These are phyloP conservation scores for Cyanocitta stelleri DNA, from an alignment of 2,113 vertebrate genomes.

Conservation along the genomic window DNA sequence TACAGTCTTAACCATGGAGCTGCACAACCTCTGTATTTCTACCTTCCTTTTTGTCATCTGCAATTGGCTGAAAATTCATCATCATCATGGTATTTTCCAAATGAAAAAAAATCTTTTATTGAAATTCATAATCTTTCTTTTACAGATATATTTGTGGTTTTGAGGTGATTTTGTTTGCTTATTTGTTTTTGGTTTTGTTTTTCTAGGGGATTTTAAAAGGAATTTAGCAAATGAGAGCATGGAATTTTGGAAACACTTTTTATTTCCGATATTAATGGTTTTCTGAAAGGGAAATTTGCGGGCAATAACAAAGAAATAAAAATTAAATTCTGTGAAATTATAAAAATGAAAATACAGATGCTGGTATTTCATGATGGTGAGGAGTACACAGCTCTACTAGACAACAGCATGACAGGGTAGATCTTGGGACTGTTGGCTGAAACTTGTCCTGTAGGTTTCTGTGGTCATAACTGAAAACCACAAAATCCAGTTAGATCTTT, in stretches of 20 bases:
- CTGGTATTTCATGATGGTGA: neutral
- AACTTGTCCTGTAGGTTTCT: neutral
- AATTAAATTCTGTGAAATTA: neutral
- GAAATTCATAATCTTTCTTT: neutral
- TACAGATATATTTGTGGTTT: neutral
- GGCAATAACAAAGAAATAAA: neutral
- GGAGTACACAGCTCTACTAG: neutral
- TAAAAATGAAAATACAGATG: neutral
- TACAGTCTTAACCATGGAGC: neutral
- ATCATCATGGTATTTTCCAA: neutral
- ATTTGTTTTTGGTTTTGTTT: neutral
- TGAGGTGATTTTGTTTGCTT: neutral
- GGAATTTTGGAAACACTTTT: neutral
- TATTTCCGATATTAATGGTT: neutral
- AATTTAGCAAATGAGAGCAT: neutral
- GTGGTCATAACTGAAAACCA: neutral
- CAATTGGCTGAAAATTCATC: neutral
- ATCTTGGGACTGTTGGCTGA: neutral
- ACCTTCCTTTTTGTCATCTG: neutral
- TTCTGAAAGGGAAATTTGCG: neutral
- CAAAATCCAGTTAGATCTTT: neutral
- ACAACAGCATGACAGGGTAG: neutral
- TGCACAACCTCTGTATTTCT: neutral
- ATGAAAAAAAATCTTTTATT: neutral
- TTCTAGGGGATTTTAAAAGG: neutral